Evolutionary conservation across 2,113 vertebrate species (phyloP).

Genomic region (Chitala chitala): DNA sequence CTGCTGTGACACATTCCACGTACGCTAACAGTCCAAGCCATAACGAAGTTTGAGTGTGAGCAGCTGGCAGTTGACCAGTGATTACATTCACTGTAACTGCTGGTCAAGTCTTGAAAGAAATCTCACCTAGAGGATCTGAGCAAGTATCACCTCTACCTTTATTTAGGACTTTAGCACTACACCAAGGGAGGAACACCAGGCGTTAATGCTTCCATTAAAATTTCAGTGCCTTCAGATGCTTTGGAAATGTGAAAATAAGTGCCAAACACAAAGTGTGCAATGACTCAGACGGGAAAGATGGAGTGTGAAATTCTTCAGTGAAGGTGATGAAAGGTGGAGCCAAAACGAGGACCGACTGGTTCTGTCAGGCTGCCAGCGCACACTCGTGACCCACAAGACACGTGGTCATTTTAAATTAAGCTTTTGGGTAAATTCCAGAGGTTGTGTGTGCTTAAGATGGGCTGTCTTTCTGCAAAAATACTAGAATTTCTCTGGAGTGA

Average conservation of each 20-base stretch:
- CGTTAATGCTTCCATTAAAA: neutral
- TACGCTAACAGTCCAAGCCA: no score
- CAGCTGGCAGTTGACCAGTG: no score
- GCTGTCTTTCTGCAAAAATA: neutral
- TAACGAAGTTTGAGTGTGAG: no score
- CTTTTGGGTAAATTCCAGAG: constrained; percentile 19
- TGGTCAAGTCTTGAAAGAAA: no score
- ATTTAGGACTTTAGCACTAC: no score
- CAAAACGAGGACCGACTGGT: neutral
- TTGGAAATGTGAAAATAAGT: neutral
- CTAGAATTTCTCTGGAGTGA: no score
- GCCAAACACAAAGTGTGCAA: neutral
- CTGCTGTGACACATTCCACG: no score
- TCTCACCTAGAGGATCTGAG: no score
- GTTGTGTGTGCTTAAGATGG: neutral
- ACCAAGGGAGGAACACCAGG: no score
- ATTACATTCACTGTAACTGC: no score
- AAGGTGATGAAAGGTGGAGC: neutral
- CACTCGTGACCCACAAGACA: neutral
- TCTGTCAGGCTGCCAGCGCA: neutral
- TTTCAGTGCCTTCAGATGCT: neutral
- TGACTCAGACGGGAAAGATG: neutral
- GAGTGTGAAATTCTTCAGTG: constrained; percentile 22
- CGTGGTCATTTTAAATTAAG: constrained; percentile 16
- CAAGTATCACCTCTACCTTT: neutral